These are phyloP conservation scores for Isoperla grammatica DNA, from an alignment of 2,888 invertebrate species.

Conservation along the genomic window DNA sequence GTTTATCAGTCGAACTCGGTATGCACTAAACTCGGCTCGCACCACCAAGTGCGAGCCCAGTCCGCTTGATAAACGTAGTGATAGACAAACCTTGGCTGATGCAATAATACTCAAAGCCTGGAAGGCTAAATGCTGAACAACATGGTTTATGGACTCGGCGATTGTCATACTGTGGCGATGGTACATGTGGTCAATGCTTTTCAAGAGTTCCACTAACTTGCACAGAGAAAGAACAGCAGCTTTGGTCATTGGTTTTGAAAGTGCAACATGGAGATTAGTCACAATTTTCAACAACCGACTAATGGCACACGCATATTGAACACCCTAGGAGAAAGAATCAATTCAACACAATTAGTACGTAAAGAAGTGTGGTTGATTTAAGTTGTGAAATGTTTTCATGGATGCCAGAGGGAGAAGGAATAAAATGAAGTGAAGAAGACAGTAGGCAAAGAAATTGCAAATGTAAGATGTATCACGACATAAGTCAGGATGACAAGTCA, in stretches of 20 bases:
- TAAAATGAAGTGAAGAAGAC: too few species aligned
- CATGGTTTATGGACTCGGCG: slow-evolving; percentile 66
- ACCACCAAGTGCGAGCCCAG: too few species aligned
- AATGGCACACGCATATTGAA: slow-evolving; percentile 62
- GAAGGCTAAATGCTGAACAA: slow-evolving; percentile 73
- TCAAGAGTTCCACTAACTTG: slow-evolving; percentile 73
- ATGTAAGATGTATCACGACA: too few species aligned
- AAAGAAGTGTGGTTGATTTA: too few species aligned
- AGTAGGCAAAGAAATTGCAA: too few species aligned
- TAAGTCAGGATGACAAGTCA: too few species aligned
- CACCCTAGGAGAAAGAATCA: slow-evolving; percentile 47
- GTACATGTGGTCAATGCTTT: slow-evolving; percentile 67
- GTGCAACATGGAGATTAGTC: slow-evolving; percentile 62
- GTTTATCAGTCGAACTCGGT: too few species aligned
- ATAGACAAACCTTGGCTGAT: slow-evolving; percentile 58
- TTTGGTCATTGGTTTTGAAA: slow-evolving; percentile 72
- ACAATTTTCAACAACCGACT: slow-evolving; percentile 54
- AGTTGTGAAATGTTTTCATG: too few species aligned
- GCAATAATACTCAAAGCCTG: slow-evolving; percentile 63
- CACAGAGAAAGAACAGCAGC: slow-evolving; percentile 68
- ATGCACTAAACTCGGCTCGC: too few species aligned
- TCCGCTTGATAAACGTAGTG: too few species aligned
- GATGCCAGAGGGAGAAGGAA: too few species aligned
- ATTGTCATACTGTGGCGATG: slow-evolving; percentile 63
- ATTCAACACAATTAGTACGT: neutral